Evolutionary conservation across 1,140 invertebrate genomes (phyloP), one percentile per base, ranked within the genome.

Genomic region (Oppia nitens): DNA sequence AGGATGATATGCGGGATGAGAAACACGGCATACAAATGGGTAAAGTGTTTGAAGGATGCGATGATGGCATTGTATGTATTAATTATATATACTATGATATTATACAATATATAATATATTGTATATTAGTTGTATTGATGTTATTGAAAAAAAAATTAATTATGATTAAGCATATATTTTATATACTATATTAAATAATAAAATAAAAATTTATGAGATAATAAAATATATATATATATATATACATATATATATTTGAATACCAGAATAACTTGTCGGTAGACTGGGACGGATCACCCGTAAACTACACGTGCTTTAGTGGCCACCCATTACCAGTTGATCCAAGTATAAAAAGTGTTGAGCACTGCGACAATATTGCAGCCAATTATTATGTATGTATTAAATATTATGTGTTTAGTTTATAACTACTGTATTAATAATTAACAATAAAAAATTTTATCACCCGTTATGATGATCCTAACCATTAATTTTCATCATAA

Each of bases 211-310:
- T 53, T 59, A 60, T 61, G 23, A 45, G 48, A 40, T n/a, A n/a
- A n/a, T n/a, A n/a, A n/a, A n/a, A n/a, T n/a, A n/a, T n/a, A n/a
- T n/a, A n/a, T n/a, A n/a, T n/a, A n/a, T 24, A 28, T 49, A 50
- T 60, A 61, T 64, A 57, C n/a, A n/a, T n/a, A n/a, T n/a, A n/a
- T n/a, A n/a, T n/a, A n/a, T 59, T 67, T 63, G 62, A 68, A 66
- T 75, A 72, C 57, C 65, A 87, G 84, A 76, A 72, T 14, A 79
- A 83, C 63, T 70, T 88, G 26, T 71, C 72, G 11, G 64, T 82
- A 0, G 85, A 88, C 68, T 87, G 82, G 80, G 73, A 83, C 71
- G 69, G 75, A n/a, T 77, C 77, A 47, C 72, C 78, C 25, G 66
- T 74, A 48, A 77, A 79, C 62, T 78, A 84, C 61, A 83, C 80